Conservation (phyloP, 2,888 invertebrate species). For the Drosophila subquinaria region DNA sequence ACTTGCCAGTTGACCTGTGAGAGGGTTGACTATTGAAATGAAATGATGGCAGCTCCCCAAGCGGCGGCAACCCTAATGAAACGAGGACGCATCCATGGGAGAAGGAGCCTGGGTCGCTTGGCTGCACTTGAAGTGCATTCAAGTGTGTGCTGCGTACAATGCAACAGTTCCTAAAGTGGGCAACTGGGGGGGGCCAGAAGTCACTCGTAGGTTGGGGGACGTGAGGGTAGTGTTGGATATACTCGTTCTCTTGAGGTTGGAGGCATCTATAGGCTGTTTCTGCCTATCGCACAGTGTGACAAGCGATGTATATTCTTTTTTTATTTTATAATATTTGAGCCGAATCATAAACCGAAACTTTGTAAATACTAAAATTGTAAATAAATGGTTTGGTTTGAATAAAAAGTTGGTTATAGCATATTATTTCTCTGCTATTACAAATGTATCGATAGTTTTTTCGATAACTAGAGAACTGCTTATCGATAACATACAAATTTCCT, state of each 20-base stretch:
- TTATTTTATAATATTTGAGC: too few relatives aligned
- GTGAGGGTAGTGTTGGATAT: background rate
- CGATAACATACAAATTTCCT: too few relatives aligned
- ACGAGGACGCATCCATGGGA: conserved; percentile 26
- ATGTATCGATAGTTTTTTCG: too few relatives aligned
- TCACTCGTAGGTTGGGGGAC: background rate
- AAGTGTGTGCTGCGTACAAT: conserved; percentile 60
- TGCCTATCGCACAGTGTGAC: conserved; percentile 22
- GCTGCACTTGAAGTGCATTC: conserved; percentile 71
- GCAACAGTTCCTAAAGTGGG: conserved; percentile 52
- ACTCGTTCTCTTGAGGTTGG: background rate
- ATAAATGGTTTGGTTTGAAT: too few relatives aligned
- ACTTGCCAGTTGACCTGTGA: conserved; percentile 24
- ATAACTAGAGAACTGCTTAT: too few relatives aligned
- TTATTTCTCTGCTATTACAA: too few relatives aligned
- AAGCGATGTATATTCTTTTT: conserved; percentile 12
- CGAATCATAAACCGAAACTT: too few relatives aligned
- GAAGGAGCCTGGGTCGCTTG: conserved; percentile 38
- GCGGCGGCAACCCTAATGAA: conserved; percentile 35
- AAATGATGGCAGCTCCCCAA: conserved; percentile 17
- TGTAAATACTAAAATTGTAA: too few relatives aligned
- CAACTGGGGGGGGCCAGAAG: conserved; percentile 1
- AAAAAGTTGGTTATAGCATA: too few relatives aligned
- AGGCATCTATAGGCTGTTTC: background rate
- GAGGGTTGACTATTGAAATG: conserved; percentile 30